Base-by-base conservation (phyloP, 2,113 vertebrate genomes). In the Anser brachyrhynchus region DNA sequence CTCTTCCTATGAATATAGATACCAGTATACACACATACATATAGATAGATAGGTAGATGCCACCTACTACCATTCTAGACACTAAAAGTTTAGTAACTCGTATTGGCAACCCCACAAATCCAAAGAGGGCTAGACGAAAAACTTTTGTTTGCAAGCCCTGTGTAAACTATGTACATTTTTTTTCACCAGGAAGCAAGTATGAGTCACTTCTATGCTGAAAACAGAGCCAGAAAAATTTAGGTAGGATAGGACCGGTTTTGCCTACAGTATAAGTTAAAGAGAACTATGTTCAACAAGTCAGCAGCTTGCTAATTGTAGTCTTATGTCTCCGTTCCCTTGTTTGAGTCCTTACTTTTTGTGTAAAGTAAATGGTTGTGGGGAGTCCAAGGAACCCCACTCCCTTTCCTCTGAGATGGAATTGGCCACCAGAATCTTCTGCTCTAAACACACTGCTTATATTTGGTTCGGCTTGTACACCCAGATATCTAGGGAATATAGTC, bases 121-220 rank as follows among this genome's bases (percentile, higher is more conserved):
- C 65, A 95, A 95, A 95, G 10, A 91, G n/a, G 28, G 74, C 46
- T 57, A 93, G 13, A 67, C 10, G 67, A 75, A 81, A 95, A 89
- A n/a, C 3, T 91, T 92, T 43, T 76, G 31, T 57, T 37, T 62
- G 88, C 73, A 89, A 67, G 49, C 14, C 22, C 28, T 86, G 44
- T 15, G 81, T 58, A 64, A 69, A 51, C 49, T 87, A 44, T 11
- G 41, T 33, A 65, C 75, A 76, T 66, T 9, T 71, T 33, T 9
- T 65, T 74, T 62, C 39, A 52, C 33, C 31, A 18, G 20, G 25
- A 12, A 71, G 70, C 77, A 19, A 67, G 21, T 29, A 33, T 14
- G 92, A 76, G 46, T 16, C 19, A 84, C 33, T 62, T 70, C 70
- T 35, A 64, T 52, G 62, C 28, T 39, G 41, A 86, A 21, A 71